Percentiles rank a stretch among this genome's conserved stretches.
Conservation (phyloP, 2,113 vertebrate genomes). For the Brienomyrus brachyistius region DNA sequence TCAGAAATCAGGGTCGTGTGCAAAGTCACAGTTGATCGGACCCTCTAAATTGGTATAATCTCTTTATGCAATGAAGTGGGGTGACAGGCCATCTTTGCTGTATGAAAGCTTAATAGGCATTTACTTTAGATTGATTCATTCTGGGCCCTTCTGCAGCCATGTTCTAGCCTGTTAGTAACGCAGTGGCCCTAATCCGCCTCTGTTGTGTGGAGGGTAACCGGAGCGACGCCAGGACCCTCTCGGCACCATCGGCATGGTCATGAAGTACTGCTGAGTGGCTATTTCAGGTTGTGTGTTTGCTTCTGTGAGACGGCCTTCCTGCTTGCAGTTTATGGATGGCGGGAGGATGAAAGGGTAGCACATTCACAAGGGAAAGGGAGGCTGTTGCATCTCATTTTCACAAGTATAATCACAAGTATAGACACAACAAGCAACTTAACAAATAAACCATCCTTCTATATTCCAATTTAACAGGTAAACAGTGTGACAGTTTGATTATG, state of each 20-base stretch:
- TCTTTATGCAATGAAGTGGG: not conserved
- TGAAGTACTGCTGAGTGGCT: not conserved
- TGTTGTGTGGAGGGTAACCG: not conserved
- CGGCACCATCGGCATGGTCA: not conserved
- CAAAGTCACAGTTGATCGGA: not conserved
- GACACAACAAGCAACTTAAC: not conserved
- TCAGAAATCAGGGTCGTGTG: not conserved
- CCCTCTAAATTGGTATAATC: not conserved
- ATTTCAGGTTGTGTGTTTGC: not conserved
- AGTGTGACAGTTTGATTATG: not conserved
- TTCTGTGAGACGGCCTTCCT: not conserved
- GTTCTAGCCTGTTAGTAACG: not conserved
- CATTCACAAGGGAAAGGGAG: not conserved
- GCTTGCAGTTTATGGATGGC: not conserved
- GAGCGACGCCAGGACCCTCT: not conserved
- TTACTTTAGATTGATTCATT: not conserved
- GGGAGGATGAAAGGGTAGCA: not conserved
- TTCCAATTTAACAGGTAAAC: not conserved
- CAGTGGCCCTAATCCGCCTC: not conserved
- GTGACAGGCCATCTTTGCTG: not conserved
- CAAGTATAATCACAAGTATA: not conserved
- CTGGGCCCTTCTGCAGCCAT: not conserved
- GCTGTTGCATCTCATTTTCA: too few species aligned
- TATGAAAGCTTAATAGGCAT: not conserved
- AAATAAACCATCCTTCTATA: too few species aligned